Base-by-base conservation (phyloP, 2,113 vertebrate species). In the Symphodus melops region DNA sequence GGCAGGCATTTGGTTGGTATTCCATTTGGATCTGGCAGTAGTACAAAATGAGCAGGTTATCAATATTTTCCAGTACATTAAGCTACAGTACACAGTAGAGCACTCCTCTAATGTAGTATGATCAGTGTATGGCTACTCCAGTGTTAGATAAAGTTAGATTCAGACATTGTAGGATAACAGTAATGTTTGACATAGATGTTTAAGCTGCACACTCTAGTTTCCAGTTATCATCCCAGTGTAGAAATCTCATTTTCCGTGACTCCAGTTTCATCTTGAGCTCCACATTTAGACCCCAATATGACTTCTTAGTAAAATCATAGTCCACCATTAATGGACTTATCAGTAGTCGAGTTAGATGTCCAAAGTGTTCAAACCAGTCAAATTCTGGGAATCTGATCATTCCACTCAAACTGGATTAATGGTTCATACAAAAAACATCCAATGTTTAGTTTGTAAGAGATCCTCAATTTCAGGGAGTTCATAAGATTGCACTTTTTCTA, bases 61-160 rank as follows among this genome's bases (percentile, higher is more conserved):
- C n/a, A 3, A 82, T 88, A 86, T 68, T 82, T 83, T 87, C 80
- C 79, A 84, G 77, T 83, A 90, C 59, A 79, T 71, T 57, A 81
- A 75, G 75, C 84, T 91, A 89, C 80, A 86, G 86, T 77, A 87
- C 71, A 83, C 56, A 16, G 65, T 76, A 42, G 70, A 88, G 60
- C 59, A 80, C 71, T 62, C 83, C 51, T 85, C 79, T 86, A 84
- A 71, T 71, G 81, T 77, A 42, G 69, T 77, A 82, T 52, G 79
- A 80, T 84, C 89, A 92, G 86, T 91, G 89, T 86, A 41, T 28
- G 51, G 79, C 85, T 90, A 90, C 86, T 87, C 87, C 89, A 90
- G 89, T 92, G 89, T 89, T 85, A 88, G 49, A 72, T 82, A 77
- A 65, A 52, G 75, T 88, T 77, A 76, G 42, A 68, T 67, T 85